Evolutionary conservation across 2,888 invertebrate species (phyloP), one percentile per base, ranked within the genome.

Genomic region (Drosophila gaucha): DNA sequence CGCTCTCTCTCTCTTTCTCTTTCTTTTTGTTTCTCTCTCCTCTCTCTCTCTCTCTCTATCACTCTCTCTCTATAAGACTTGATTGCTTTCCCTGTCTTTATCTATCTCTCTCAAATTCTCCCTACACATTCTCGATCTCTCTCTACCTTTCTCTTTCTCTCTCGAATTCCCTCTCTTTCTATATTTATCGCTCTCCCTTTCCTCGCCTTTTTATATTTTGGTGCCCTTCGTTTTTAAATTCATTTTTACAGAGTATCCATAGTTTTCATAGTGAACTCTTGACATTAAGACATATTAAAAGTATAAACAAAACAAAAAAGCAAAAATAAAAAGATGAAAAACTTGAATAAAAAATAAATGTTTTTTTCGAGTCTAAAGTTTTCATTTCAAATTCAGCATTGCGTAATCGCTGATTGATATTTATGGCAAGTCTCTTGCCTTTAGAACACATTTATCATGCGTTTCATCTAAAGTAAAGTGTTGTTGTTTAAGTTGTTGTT

Each of bases 381-480:
- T 47, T 51, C 33, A 47, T 55, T 39, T 39, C 3, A 16, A 47
- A 66, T 52, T 8, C 30, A 59, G 54, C 52, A 73, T 56, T 73
- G 69, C 58, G 43, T 52, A 64, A 64, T 58, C 9, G n/a, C 24
- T 56, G 63, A 63, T 59, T 64, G 74, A 68, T 47, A 44, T 59
- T 55, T 63, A 64, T 64, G 68, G 18, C 33, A 14, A 20, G 38
- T 31, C 43, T 51, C 43, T 38, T 10, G 18, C n/a, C 35, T 24
- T 35, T 35, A 36, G 63, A 54, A 64, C 41, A 22, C 30, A 24
- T 43, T n/a, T 47, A 36, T 39, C 39, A n/a, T 57, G 28, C 18
- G 28, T 35, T 8, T 26, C n/a, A 22, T 47, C 46, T 31, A 20
- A 20, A 28, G 46, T 44, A 26, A 43, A 43, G 12, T 55, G 33